Conservation (phyloP, 2,888 invertebrate species). For the Iselma pallidipennis region DNA sequence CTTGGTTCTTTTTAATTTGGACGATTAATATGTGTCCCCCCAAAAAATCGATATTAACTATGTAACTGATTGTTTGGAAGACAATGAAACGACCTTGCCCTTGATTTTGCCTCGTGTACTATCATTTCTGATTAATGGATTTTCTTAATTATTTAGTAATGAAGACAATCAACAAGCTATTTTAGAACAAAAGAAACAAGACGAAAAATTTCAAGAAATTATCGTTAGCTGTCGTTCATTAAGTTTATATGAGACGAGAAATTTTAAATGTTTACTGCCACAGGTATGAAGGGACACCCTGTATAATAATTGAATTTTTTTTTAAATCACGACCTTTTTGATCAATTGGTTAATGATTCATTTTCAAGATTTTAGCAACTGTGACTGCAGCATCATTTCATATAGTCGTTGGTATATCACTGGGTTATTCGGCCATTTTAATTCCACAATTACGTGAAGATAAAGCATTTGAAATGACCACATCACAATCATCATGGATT, state of each 20-base stretch:
- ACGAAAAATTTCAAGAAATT: conserved; percentile 55
- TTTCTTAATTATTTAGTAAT: conserved; percentile 37
- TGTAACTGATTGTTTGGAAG: neutral
- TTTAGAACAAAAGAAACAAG: conserved; percentile 49
- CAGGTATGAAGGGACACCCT: conserved; percentile 49
- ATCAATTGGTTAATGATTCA: conserved; percentile 1
- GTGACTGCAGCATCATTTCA: conserved; percentile 62
- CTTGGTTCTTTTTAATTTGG: neutral
- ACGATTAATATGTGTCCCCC: neutral
- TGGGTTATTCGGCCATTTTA: conserved; percentile 63
- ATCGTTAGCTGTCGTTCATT: conserved; percentile 56
- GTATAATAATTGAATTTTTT: too few species aligned
- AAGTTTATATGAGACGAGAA: conserved; percentile 53
- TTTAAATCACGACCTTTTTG: too few species aligned
- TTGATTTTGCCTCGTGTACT: conserved; percentile 11
- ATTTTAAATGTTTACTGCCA: conserved; percentile 54
- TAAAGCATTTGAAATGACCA: conserved; percentile 49
- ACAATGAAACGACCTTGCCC: conserved; percentile 5
- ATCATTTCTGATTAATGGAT: neutral
- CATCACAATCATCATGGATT: conserved; percentile 59
- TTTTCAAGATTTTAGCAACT: conserved; percentile 57
- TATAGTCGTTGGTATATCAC: conserved; percentile 63
- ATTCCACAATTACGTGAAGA: conserved; percentile 58
- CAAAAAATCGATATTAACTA: neutral
- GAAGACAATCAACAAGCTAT: conserved; percentile 50